Base-by-base conservation (phyloP, 2,888 invertebrate genomes). In the Catotricha subobsoleta region DNA sequence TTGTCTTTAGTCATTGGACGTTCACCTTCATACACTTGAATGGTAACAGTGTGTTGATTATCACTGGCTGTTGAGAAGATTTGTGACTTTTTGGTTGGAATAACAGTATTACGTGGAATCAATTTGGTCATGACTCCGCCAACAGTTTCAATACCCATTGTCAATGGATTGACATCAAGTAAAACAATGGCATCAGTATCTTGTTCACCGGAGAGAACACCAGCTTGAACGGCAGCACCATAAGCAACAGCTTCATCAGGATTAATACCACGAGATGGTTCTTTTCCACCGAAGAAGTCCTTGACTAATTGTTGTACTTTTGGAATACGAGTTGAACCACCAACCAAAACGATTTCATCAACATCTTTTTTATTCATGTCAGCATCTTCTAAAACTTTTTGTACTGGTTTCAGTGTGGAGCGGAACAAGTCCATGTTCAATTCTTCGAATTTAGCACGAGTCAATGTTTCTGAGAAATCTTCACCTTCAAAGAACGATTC, bases 1-100 rank as follows among this genome's bases (percentile, higher is more conserved):
- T 99, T 98, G 67, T 98, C 97, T 67, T 97, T 97, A 49, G 97
- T 97, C 97, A 98, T 95, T 20, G 97, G 94, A 54, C 98, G 80
- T 66, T 99, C 98, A 52, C 98, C 97, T 67, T 99, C 97, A 62
- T 88, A 91, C 2, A 92, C 90, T 58, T 84, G 82, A 54, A 92
- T 88, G 52, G 87, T 68, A 46, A 92, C 92, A 54, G 88, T 92
- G 31, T 94, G 92, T 62, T 97, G 95, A 67, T 97, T 97, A 66
- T 97, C 95, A 0, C 91, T 86, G 64, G 92, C 94, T 3, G 95
- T 95, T 50, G 92, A 92, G 68, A 94, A 94, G 25, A 84, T 90
- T 60, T 94, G 92, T 0, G 90, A 90, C 64, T 92, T 90, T 65
- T 94, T 94, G 46, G 91, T 92, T 44, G 94, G 94, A 61, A 95